phyloP scores from a whole-genome alignment of 2,888 invertebrate species.

The Epiblema foenella region DNA sequence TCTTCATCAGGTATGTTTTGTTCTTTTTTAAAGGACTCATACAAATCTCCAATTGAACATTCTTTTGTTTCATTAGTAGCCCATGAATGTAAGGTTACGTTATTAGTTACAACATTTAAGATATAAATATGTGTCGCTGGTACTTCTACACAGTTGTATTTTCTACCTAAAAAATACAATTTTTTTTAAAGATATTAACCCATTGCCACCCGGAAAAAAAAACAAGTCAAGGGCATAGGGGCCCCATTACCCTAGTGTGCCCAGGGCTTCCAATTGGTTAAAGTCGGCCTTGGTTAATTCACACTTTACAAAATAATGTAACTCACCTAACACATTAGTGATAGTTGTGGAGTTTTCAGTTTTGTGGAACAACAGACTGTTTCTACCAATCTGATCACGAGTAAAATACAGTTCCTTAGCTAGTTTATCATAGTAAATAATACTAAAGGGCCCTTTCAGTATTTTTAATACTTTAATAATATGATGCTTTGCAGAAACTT shows the following conservation, averaged over 20 bases:
- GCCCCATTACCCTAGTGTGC: no score
- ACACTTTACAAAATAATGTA: no score
- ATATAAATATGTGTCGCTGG: slow-evolving; percentile 87
- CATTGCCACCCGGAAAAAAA: no score
- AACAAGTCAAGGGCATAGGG: no score
- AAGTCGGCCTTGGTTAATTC: no score
- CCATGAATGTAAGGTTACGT: slow-evolving; percentile 67
- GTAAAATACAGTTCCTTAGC: slow-evolving; percentile 89
- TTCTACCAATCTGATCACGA: slow-evolving; percentile 93
- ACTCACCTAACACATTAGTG: slow-evolving; percentile 83
- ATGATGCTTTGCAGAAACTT: slow-evolving; percentile 51
- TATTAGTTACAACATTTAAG: slow-evolving; percentile 69
- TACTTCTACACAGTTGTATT: slow-evolving; percentile 83
- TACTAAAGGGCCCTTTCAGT: slow-evolving; percentile 93
- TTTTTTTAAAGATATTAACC: no score
- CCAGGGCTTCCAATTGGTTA: no score
- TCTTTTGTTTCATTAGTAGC: slow-evolving; percentile 54
- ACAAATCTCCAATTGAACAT: slow-evolving; percentile 60
- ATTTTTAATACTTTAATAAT: slow-evolving; percentile 79
- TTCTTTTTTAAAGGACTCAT: slow-evolving; percentile 60
- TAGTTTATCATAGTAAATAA: slow-evolving; percentile 89
- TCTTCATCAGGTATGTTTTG: slow-evolving; percentile 71
- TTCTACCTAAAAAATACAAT: slow-evolving; percentile 60
- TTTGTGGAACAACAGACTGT: slow-evolving; percentile 89
- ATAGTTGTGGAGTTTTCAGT: slow-evolving; percentile 70